Evolutionary conservation across 2,888 invertebrate species (phyloP), one percentile per base, ranked within the genome.

Genomic region (Leptarthrus brevirostris): DNA sequence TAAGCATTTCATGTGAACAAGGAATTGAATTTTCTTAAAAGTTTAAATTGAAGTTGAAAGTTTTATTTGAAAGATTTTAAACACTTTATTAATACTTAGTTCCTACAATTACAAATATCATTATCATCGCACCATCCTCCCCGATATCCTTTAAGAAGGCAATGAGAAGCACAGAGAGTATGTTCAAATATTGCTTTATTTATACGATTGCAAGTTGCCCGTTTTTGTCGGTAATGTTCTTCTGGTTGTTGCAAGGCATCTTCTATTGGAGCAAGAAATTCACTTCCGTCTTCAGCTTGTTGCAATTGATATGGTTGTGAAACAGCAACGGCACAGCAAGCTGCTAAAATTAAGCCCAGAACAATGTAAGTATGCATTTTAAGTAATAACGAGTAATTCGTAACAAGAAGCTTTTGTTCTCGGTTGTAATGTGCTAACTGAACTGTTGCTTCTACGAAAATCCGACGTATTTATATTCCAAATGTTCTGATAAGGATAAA

Each of bases 171-270:
- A 77, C 83, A 84, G 40, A 82, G 81, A 6, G 82, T 77, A 75
- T 83, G 79, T 44, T 81, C 81, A 3, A 83, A 49, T 1, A 66
- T 72, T 12, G 73, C 71, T 0, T 49, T 30, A 69, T 81, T 79
- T 12, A 82, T 71, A 1, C 83, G 78, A 76, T 83, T 83, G 72
- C 83, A 83, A 4, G 83, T 83, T 5, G 80, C 79, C 76, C 83
- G 74, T 74, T 79, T 81, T 0, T 78, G 78, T 53, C 81, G 69
- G 5, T n/a, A 12, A 47, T 74, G 72, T 3, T 26, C 53, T 14
- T 66, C 66, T 22, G n/a, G 24, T 10, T 16, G 24, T n/a, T 12
- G 20, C 10, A 18, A 30, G 1, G 16, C 12, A n/a, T n/a, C n/a
- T n/a, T n/a, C n/a, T n/a, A n/a, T 22, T 3, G 18, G 12, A 12